Conservation (phyloP, 2,888 invertebrate genomes). For the Oxycera nigricornis region DNA sequence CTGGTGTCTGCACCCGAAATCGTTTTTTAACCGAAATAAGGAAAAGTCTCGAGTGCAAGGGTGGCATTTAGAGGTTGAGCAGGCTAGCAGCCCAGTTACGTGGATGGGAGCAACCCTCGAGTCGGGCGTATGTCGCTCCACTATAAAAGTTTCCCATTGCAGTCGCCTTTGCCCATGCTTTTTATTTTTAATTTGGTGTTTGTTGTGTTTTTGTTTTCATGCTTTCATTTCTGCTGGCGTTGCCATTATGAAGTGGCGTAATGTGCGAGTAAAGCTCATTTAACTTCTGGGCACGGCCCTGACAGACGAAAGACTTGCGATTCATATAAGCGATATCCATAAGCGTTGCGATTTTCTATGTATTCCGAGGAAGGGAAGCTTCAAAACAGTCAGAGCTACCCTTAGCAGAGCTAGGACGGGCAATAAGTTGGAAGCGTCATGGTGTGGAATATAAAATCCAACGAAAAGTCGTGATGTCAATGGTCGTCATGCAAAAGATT, state of each 20-base stretch:
- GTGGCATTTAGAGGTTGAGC: neutral
- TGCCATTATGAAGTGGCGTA: slow-evolving; percentile 17
- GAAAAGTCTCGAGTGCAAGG: slow-evolving; percentile 32
- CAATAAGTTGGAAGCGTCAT: no score
- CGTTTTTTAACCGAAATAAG: slow-evolving; percentile 35
- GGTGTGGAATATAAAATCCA: no score
- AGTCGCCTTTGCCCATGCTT: neutral
- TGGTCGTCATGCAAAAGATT: no score
- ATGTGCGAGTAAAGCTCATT: slow-evolving; percentile 12
- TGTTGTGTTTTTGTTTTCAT: slow-evolving; percentile 13
- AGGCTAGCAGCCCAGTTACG: neutral
- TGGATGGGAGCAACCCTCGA: neutral
- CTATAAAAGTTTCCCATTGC: neutral
- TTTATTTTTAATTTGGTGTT: slow-evolving; percentile 25
- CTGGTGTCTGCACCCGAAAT: slow-evolving; percentile 38
- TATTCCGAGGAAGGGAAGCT: no score
- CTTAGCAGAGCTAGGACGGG: no score
- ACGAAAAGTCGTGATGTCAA: no score
- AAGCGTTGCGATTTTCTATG: no score
- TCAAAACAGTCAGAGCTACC: no score
- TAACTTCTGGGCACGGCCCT: neutral
- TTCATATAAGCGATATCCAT: neutral
- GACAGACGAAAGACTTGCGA: neutral
- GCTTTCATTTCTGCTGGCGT: slow-evolving; percentile 6
- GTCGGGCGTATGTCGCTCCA: neutral